Evolutionary conservation across 2,113 vertebrate genomes (phyloP), one percentile per base, ranked within the genome.

Genomic region (Lophius piscatorius): DNA sequence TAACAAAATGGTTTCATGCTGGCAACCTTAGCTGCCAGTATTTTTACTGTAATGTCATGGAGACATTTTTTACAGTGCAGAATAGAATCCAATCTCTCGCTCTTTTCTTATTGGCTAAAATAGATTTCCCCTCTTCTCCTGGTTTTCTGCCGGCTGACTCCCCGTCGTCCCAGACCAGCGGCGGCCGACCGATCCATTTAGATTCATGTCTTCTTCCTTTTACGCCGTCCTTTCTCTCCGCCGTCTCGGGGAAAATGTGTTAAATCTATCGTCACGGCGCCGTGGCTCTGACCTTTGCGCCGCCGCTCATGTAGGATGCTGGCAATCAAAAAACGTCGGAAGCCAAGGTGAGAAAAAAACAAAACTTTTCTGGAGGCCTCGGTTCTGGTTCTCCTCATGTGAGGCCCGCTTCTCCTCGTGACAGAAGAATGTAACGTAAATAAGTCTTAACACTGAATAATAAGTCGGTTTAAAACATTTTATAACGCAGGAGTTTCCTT

Each of bases 201-300:
- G 55, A 73, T 82, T 83, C 57, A 45, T 62, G 74, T 81, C 79
- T 48, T 65, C 49, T 64, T 70, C 54, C 63, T 74, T 73, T 79
- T 61, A 58, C 47, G n/a, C 24, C 26, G 63, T 78, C 72, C 28
- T 80, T 70, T 72, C 65, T 81, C 69, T 71, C 38, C 13, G 4
- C 58, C 62, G 23, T 81, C 81, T 38, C 22, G 83, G 76, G 80
- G 64, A 57, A 57, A 70, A 70, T 81, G 76, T 81, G 67, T 80
- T 76, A 54, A 63, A 68, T 78, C 63, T 71, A 47, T 81, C 70
- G 76, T 72, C 67, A 66, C 39, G 67, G 62, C 51, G 78, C 74
- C 46, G 59, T 47, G 63, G 62, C 57, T 69, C 49, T 80, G 80
- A 75, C 81, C 74, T 75, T 54, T 80, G 46, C 6, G 38, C 64